Evolutionary conservation across 2,888 invertebrate species (phyloP).

Genomic region (Actias luna): DNA sequence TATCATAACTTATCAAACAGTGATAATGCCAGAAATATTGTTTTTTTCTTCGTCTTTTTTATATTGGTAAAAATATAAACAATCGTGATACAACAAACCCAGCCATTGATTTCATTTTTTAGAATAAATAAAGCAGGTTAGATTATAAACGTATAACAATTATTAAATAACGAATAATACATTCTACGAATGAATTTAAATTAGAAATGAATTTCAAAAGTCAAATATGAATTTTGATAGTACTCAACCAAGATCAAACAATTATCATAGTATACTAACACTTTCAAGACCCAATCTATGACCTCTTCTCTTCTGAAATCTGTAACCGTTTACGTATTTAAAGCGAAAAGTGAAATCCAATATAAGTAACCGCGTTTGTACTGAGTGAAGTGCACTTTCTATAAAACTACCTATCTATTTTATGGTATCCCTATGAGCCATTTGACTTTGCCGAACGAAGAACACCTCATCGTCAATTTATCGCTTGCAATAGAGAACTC

Average conservation of each 20-base stretch:
- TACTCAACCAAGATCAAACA: no score
- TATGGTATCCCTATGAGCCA: no score
- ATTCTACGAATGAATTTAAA: no score
- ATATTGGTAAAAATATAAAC: not conserved
- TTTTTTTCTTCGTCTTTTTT: not conserved
- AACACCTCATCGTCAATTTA: not conserved
- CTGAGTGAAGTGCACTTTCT: not conserved
- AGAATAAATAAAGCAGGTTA: no score
- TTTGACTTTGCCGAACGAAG: not conserved
- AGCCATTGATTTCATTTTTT: no score
- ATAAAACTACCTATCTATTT: not conserved
- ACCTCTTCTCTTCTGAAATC: not conserved
- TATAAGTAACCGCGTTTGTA: not conserved
- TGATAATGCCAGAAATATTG: not conserved
- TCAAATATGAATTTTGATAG: no score
- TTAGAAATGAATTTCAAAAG: no score
- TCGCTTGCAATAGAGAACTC: not conserved
- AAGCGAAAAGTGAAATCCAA: not conserved
- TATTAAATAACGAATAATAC: no score
- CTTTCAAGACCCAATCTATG: not conserved
- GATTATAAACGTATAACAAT: no score
- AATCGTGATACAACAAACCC: no score
- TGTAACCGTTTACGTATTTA: not conserved
- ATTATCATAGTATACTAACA: no score
- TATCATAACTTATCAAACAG: not conserved